A percentile compares a stretch with the other conserved stretches of the same genome.
Evolutionary conservation across 2,797 vertebrate genomes (phyloP).

Genomic region (Xiphorhynchus erythropygius): DNA sequence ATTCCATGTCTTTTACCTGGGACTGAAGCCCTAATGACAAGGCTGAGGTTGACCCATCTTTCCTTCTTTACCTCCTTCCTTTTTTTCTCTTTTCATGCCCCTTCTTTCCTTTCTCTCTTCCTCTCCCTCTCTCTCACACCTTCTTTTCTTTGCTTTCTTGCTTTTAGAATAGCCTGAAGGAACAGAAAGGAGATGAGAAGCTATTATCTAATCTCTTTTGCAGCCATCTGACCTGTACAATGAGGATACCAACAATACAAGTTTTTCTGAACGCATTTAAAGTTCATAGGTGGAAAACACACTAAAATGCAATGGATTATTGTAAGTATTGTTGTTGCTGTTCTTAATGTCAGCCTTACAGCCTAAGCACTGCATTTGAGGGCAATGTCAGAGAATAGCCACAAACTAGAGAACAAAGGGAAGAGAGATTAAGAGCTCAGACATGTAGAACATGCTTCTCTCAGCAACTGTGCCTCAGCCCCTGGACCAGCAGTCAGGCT

Average conservation of each 20-base stretch:
- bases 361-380: background rate
- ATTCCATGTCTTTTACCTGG: background rate
- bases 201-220: background rate
- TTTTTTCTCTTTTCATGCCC: too few relatives aligned
- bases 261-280: background rate
- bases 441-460: background rate
- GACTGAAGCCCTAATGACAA: background rate
- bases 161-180: background rate
- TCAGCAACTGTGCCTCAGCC: background rate
- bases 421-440: background rate
- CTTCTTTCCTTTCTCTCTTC: fast-evolving
- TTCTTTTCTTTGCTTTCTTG: background rate
- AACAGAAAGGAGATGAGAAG: background rate
- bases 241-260: background rate
- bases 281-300: background rate
- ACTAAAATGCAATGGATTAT: background rate
- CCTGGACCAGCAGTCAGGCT: background rate
- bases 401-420: background rate
- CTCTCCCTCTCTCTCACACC: too few relatives aligned
- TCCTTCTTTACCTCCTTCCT: background rate
- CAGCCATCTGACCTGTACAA: background rate
- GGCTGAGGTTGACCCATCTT: background rate
- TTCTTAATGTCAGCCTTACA: background rate
- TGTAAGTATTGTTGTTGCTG: background rate
- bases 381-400: background rate